These are phyloP conservation scores for Trachelus troglodyta DNA, from an alignment of 2,888 invertebrate genomes.

Conservation along the genomic window DNA sequence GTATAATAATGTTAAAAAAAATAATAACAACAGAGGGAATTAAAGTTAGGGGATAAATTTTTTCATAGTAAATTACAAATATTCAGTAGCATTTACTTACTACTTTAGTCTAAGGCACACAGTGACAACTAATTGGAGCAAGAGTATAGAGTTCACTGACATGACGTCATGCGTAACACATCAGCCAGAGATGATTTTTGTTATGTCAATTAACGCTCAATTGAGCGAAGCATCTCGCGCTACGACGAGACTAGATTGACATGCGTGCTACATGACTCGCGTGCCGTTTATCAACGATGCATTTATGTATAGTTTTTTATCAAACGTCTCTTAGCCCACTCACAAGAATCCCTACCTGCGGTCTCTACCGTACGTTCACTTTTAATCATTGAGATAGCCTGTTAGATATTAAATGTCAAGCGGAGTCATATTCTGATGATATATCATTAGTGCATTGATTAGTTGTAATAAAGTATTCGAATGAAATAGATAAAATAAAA, in stretches of 20 bases:
- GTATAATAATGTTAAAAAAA: not conserved
- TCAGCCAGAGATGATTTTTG: slow-evolving; percentile 39
- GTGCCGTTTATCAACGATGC: slow-evolving; percentile 20
- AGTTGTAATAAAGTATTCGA: not conserved
- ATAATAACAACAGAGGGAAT: not conserved
- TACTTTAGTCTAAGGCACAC: not conserved
- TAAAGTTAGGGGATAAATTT: not conserved
- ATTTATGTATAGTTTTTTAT: slow-evolving; percentile 6
- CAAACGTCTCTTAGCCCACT: not conserved
- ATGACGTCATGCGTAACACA: slow-evolving; percentile 32
- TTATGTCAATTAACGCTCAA: slow-evolving; percentile 58
- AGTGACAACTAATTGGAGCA: slow-evolving; percentile 18
- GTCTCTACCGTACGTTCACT: not conserved
- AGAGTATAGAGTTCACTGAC: slow-evolving; percentile 19
- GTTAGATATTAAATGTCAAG: not conserved
- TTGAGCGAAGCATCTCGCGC: slow-evolving; percentile 38
- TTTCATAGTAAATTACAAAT: not conserved
- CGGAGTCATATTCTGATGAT: not conserved
- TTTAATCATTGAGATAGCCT: not conserved
- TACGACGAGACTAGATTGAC: slow-evolving; percentile 21
- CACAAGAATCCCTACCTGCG: not conserved
- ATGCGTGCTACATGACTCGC: slow-evolving; percentile 30
- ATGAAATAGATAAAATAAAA: not conserved
- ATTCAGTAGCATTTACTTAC: not conserved
- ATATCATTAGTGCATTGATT: not conserved